Base-by-base conservation (phyloP, 1,140 invertebrate genomes). In the Alviniconcha marisindica region DNA sequence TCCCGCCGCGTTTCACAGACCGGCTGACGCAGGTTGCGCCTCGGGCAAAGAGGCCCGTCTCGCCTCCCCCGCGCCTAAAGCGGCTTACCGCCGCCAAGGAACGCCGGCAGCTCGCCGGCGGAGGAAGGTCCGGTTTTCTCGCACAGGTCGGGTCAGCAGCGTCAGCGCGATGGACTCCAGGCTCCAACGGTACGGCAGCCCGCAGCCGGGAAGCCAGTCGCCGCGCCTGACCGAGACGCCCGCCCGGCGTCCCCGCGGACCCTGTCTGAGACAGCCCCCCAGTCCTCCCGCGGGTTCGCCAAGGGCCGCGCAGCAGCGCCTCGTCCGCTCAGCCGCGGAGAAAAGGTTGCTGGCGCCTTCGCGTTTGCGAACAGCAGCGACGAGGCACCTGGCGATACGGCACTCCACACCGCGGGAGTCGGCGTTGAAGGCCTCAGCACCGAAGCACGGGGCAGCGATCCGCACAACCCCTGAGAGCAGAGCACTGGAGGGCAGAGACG, bases 91-190 rank as follows among this genome's bases (percentile, higher is more conserved):
- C 1, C 3, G 1, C n/a, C 33, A 31, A 42, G 5, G 10, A 10
- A 24, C 73, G 14, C 73, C 21, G 12, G n/a, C 24, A 51, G 31
- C 5, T 24, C 28, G 7, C 24, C 21, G 24, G 60, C 10, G 40
- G 31, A 76, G 31, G n/a, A 76, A 31, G 40, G 73, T 76, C 28
- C 40, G 73, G 28, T 76, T 76, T 31, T 38, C 73, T 51, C 40
- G n/a, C 0, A 76, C 14, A 31, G 51, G 44, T 38, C 40, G 44
- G 3, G n/a, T 51, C 2, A 48, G 44, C 73, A 76, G 24, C 7
- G 73, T 76, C 21, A 48, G 31, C 10, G 73, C n/a, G 5, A 76
- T 76, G n/a, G 73, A 76, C 21, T n/a, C 15, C 73, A 76, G 44
- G 42, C 40, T 76, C 3, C 42, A 76, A n/a, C 24, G 28, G 24